Evolutionary conservation across 2,888 invertebrate species (phyloP).

Genomic region (Heliconius aoede): DNA sequence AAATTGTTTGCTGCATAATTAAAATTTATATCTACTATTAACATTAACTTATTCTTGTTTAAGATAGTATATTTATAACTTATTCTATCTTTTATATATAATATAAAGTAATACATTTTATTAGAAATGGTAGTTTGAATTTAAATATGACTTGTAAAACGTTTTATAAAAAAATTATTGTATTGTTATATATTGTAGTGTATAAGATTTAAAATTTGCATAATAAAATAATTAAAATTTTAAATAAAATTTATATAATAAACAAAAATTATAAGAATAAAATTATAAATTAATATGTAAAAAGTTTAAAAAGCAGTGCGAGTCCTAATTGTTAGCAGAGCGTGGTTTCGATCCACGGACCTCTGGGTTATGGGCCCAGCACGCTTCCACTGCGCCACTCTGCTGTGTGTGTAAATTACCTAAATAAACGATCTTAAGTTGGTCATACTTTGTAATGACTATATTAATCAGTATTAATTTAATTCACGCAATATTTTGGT

Average conservation of each 20-base stretch:
- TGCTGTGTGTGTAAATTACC: not conserved
- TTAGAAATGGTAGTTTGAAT: not conserved
- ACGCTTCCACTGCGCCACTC: conserved; percentile 28
- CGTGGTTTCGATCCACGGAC: conserved; percentile 96
- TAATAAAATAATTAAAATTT: too few species aligned
- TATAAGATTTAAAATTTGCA: too few species aligned
- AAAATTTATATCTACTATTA: not conserved
- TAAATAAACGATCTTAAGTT: not conserved
- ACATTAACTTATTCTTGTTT: not conserved
- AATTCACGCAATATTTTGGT: too few species aligned
- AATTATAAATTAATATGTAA: too few species aligned
- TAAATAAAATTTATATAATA: too few species aligned
- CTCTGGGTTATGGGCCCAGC: conserved; percentile 94
- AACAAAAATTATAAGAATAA: too few species aligned
- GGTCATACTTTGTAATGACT: too few species aligned
- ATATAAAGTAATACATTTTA: not conserved
- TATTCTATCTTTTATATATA: not conserved
- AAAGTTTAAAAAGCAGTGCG: too few species aligned
- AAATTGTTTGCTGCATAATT: not conserved
- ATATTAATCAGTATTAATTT: too few species aligned
- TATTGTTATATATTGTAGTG: too few species aligned
- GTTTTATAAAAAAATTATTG: too few species aligned
- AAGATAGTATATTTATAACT: not conserved
- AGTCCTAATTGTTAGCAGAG: too few species aligned
- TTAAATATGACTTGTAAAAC: not conserved